A percentile compares a stretch with the other conserved stretches of the same genome.
phyloP scores from a whole-genome alignment of 2,888 invertebrate species.

The Caenorhabditis drosophilae region DNA sequence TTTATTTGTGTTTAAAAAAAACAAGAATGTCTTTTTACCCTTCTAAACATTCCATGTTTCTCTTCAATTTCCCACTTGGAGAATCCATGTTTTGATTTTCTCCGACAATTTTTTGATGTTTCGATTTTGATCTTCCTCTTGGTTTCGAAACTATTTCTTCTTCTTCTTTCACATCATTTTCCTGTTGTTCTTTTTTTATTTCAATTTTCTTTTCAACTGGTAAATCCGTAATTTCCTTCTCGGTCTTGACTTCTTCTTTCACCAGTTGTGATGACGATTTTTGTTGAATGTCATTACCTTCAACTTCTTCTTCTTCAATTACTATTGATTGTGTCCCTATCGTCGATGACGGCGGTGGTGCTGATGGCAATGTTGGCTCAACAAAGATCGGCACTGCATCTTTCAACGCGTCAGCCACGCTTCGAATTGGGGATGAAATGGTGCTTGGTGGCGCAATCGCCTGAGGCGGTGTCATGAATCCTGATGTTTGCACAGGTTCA shows the following conservation, averaged over 20 bases:
- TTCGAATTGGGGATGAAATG: slow-evolving; percentile 19
- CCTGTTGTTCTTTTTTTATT: not conserved
- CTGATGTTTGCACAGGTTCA: not conserved
- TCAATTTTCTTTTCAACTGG: slow-evolving; percentile 1
- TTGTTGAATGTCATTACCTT: too few species aligned
- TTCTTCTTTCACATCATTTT: not conserved
- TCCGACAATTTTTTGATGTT: not conserved
- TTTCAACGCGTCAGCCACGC: slow-evolving; percentile 25
- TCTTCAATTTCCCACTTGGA: too few species aligned
- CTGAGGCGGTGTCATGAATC: slow-evolving; percentile 15
- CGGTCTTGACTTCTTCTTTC: slow-evolving; percentile 3
- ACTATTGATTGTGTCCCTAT: not conserved
- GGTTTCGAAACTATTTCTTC: not conserved
- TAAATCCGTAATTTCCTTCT: slow-evolving; percentile 1
- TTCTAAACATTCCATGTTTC: too few species aligned
- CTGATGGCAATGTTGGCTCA: slow-evolving; percentile 8
- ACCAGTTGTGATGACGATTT: too few species aligned
- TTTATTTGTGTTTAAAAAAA: too few species aligned
- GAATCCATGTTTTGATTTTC: too few species aligned
- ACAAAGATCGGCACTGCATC: slow-evolving; percentile 24
- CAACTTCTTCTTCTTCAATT: too few species aligned
- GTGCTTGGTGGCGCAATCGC: not conserved
- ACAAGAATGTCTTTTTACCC: too few species aligned
- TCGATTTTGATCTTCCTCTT: not conserved
- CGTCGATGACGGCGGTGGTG: not conserved